A percentile compares a stretch with the other conserved stretches of the same genome.
These are phyloP conservation scores for Merluccius polli DNA, from an alignment of 2,797 vertebrate genomes.

Conservation along the genomic window DNA sequence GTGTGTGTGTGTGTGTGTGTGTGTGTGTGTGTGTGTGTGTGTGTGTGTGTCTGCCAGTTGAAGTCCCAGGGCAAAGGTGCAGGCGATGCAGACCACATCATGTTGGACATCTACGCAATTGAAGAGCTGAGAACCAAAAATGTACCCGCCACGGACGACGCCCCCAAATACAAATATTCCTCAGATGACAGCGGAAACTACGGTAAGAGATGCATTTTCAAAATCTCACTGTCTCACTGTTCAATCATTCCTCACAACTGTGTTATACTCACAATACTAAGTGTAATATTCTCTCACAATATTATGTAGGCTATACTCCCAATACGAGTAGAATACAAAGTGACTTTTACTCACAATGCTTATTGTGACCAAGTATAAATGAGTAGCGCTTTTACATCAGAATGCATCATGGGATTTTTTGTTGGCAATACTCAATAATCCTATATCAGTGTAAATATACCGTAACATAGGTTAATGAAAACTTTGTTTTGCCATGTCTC, in stretches of 20 bases:
- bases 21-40: conserved; percentile 22
- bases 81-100: conserved; percentile 87
- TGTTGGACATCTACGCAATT: conserved; percentile 97
- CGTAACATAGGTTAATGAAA: too few species aligned
- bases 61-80: conserved; percentile 94
- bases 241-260: background rate
- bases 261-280: background rate
- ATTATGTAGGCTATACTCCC: background rate
- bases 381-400: too few species aligned
- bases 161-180: conserved; percentile 83
- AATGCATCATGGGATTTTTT: too few species aligned
- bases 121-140: conserved; percentile 86
- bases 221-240: background rate
- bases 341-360: too few species aligned
- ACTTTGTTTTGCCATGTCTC: too few species aligned
- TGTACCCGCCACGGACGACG: conserved; percentile 80
- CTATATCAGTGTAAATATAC: too few species aligned
- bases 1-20: conserved; percentile 24
- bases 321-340: background rate
- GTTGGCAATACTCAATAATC: too few species aligned
- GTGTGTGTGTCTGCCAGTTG: conserved; percentile 67
- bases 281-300: background rate
- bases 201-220: conserved; percentile 57
- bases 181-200: conserved; percentile 77
- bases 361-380: background rate